Base-by-base conservation (phyloP, 2,113 vertebrate genomes). In the Anarrhichthys ocellatus region DNA sequence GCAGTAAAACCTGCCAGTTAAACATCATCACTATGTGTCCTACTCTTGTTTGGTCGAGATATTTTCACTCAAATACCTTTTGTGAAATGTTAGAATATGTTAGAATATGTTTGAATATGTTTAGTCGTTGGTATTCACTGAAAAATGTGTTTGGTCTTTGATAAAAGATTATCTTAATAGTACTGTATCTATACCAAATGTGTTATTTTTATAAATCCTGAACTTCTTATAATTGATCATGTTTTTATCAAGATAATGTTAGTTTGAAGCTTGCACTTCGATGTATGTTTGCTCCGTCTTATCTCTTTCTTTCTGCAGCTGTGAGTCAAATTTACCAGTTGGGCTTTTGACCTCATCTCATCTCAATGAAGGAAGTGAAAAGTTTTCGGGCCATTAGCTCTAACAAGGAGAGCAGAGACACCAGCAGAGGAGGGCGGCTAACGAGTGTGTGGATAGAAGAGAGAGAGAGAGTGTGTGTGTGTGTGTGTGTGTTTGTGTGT, bases 331-430 rank as follows among this genome's bases (percentile, higher is more conserved):
- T 73, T 74, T 62, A 34, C 24, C 54, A 13, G 27, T 38, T 2
- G 13, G 40, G 38, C 18, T 77, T 46, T 61, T 46, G 32, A 65
- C 50, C 32, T 59, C n/a, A 3, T 63, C 72, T 54, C 44, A 32
- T 50, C 54, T 38, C 13, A 65, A 70, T 70, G 56, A 71, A 82
- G 61, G 4, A 34, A 64, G 67, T 73, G 46, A 54, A 70, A 48
- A 29, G 36, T 78, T 56, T 64, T 22, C 27, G 14, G 17, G 61
- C 48, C 8, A 40, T 72, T 83, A 77, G 7, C 22, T 38, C 48
- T 58, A 65, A 65, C 27, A 56, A 36, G 66, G 29, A 76, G 58
- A 32, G n/a, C 32, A 61, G 72, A 46, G 70, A 29, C 29, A 29
- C 29, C 29, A 2, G 29, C 29, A 29, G 29, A 29, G 29, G 29